A percentile compares a stretch with the other conserved stretches of the same genome.
phyloP scores from a whole-genome alignment of 2,797 vertebrate genomes.

The Spizella passerina region DNA sequence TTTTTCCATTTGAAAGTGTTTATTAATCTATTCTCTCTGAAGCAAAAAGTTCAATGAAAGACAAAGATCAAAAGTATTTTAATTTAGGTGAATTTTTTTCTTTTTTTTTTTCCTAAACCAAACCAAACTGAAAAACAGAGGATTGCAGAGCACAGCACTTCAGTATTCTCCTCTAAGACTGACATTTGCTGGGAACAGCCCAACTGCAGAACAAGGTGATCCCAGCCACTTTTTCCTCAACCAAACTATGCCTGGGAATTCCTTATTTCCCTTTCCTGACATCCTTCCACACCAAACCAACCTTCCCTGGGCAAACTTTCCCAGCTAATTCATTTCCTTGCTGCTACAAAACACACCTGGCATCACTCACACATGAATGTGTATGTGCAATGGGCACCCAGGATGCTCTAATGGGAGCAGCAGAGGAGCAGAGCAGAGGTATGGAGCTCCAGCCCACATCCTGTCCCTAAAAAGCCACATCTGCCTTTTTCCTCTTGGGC shows the following conservation, averaged over 20 bases:
- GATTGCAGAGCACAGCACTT: not conserved
- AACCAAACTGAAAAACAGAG: not conserved
- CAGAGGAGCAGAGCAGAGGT: not conserved
- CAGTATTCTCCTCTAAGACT: not conserved
- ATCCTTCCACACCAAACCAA: not conserved
- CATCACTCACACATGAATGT: fast-evolving
- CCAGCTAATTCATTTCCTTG: not conserved
- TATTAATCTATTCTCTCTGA: conserved; percentile 67
- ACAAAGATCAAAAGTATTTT: conserved; percentile 65
- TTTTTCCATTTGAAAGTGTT: conserved; percentile 58
- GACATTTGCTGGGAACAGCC: not conserved
- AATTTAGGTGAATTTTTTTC: conserved; percentile 11
- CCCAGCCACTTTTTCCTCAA: not conserved
- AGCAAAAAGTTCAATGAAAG: conserved; percentile 51
- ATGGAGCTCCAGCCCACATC: not conserved
- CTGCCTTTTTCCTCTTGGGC: not conserved
- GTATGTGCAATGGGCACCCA: fast-evolving
- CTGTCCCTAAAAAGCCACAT: not conserved
- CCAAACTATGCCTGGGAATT: not conserved
- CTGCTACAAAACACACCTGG: not conserved
- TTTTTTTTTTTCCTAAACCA: not conserved
- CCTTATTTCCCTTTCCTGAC: not conserved
- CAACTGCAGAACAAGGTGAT: not conserved
- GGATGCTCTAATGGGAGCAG: not conserved
- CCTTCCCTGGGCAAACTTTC: not conserved